Base-by-base conservation (phyloP, 2,113 vertebrate species). In the Anguilla japonica region DNA sequence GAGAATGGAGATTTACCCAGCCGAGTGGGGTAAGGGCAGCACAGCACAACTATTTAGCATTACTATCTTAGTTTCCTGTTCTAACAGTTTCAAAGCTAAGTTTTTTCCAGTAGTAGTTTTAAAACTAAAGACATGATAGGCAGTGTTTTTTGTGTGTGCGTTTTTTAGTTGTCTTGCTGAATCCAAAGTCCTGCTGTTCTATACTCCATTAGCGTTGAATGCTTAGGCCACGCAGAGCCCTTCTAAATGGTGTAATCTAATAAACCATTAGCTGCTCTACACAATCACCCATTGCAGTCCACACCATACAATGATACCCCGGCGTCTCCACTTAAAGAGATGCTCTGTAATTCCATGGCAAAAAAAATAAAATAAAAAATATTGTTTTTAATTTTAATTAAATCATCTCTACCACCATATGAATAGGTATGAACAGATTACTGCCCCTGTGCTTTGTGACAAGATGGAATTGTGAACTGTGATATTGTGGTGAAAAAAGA, bases 61-160 rank as follows among this genome's bases (percentile, higher is more conserved):
- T 53, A 34, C 50, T 39, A 82, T 85, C 34, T 39, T 41, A 79
- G 3, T 80, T 60, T 75, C 81, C 83, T 83, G 75, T 88, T 89
- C 71, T 85, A 89, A 88, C 87, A 71, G 80, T 88, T 91, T 87
- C 75, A 86, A 86, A 89, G 57, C 41, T 86, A 26, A 56, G 46
- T 83, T 83, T 67, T 67, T 83, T 63, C 41, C 79, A 82, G 41
- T 43, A 0, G 43, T 26, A 34, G 63, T 75, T 83, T 39, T 41
- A 39, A 75, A 87, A 34, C 29, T 85, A 75, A 83, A 53, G 9
- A 75, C 60, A 4, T 43, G 16, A 78, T 2, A 50, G 60, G 18
- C 22, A 53, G 50, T 53, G 2, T 53, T 53, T 53, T 53, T 53
- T 11, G 50, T 39, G 5, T 14, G 3, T 57, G 9, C 8, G 26